Percentiles rank a stretch among this genome's conserved stretches.
Conservation (phyloP, 2,888 invertebrate species). For the Sceliomorpha sp. region DNA sequence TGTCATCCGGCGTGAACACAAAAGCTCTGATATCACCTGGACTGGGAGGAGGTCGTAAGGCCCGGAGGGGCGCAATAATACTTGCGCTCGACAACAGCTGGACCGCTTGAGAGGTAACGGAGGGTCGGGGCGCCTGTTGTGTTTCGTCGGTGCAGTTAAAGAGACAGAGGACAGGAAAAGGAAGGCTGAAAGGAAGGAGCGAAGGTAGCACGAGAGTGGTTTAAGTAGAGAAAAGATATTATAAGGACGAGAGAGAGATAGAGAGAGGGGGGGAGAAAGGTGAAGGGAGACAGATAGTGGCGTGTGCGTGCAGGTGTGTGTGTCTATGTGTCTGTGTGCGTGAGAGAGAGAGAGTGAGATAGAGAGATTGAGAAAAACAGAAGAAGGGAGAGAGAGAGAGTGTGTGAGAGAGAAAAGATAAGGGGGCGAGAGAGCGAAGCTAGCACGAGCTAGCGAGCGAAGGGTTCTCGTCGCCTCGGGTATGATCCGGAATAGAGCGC, state of each 20-base stretch:
- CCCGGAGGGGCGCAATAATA: too few species aligned
- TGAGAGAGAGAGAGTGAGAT: too few species aligned
- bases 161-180: slow-evolving; percentile 3
- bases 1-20: too few species aligned
- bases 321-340: too few species aligned
- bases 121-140: too few species aligned
- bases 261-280: not conserved
- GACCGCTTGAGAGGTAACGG: too few species aligned
- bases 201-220: not conserved
- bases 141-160: too few species aligned
- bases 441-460: slow-evolving; percentile 12
- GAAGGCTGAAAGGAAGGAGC: not conserved
- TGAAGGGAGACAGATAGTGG: slow-evolving; percentile 1
- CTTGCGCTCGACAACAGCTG: too few species aligned
- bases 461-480: slow-evolving; percentile 52
- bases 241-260: slow-evolving; percentile 4
- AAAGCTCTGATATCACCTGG: too few species aligned
- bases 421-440: slow-evolving; percentile 18
- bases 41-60: too few species aligned
- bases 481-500: too few species aligned
- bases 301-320: not conserved
- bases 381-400: slow-evolving; percentile 21
- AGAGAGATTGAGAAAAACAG: slow-evolving; percentile 2
- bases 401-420: slow-evolving; percentile 17
- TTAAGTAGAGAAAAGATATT: too few species aligned